phyloP scores from a whole-genome alignment of 2,888 invertebrate species.

The Taenaris catops region DNA sequence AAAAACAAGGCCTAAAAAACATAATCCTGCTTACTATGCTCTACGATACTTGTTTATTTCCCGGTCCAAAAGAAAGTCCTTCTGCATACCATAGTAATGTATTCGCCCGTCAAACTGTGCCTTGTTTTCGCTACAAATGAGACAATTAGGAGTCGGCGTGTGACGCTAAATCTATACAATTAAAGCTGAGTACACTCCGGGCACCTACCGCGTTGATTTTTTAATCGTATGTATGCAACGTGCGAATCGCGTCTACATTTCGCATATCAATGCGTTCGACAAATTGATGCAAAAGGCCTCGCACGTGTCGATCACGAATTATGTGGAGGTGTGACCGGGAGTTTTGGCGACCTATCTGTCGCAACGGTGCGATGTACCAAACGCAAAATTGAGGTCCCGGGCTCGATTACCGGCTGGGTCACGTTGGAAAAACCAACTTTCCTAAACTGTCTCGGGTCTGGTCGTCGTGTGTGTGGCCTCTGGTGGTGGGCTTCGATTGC shows the following conservation, averaged over 20 bases:
- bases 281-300: constrained; percentile 66
- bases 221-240: constrained; percentile 76
- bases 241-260: constrained; percentile 65
- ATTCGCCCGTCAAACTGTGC: constrained; percentile 58
- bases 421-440: too few relatives aligned
- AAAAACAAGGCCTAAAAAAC: constrained; percentile 39
- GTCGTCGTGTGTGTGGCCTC: too few relatives aligned
- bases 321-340: constrained; percentile 38
- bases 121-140: constrained; percentile 77
- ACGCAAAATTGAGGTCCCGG: too few relatives aligned
- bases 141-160: constrained; percentile 72
- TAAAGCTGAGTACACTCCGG: constrained; percentile 67
- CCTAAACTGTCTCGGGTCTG: too few relatives aligned
- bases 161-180: constrained; percentile 72
- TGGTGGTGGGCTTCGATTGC: too few relatives aligned
- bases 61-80: constrained; percentile 75
- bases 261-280: constrained; percentile 72
- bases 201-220: constrained; percentile 76
- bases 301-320: constrained; percentile 51
- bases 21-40: constrained; percentile 59
- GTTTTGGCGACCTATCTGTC: too few relatives aligned
- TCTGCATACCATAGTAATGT: constrained; percentile 67
- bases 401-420: too few relatives aligned
- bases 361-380: too few relatives aligned
- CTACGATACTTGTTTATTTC: constrained; percentile 48